Evolutionary conservation across 2,113 vertebrate species (phyloP).

Genomic region (Potamarius usumacintae): DNA sequence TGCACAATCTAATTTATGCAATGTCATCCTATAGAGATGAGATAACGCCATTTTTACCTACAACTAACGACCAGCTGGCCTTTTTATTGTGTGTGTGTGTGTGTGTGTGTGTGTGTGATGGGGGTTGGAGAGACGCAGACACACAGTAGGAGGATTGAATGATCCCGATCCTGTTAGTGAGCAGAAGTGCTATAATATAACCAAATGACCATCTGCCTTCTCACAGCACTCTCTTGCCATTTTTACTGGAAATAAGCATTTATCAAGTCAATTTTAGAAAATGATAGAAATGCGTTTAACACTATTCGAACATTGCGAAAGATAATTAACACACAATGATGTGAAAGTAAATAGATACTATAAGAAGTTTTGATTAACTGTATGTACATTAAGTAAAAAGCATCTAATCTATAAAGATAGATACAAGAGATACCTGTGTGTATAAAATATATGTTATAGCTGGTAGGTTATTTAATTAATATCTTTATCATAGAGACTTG

Average conservation of each 20-base stretch:
- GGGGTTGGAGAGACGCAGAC: slow-evolving; percentile 19
- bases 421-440: background rate
- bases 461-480: background rate
- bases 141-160: slow-evolving; percentile 32
- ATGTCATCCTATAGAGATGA: slow-evolving; percentile 48
- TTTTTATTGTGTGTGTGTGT: slow-evolving; percentile 24
- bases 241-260: background rate
- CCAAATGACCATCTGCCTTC: slow-evolving; percentile 39
- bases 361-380: background rate
- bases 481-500: background rate
- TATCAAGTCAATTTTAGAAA: background rate
- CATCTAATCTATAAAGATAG: background rate
- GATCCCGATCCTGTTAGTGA: slow-evolving; percentile 41
- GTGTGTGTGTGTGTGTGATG: background rate
- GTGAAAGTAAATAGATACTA: background rate
- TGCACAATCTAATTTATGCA: slow-evolving; percentile 48
- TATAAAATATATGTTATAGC: background rate
- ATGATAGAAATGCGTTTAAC: background rate
- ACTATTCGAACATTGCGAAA: background rate
- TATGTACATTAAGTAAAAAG: background rate
- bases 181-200: slow-evolving; percentile 43
- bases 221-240: background rate
- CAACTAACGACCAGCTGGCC: slow-evolving; percentile 48
- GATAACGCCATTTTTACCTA: slow-evolving; percentile 42
- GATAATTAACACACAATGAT: background rate